Evolutionary conservation across 1,140 invertebrate genomes (phyloP), one percentile per base, ranked within the genome.

Genomic region (Aphelinus certus): DNA sequence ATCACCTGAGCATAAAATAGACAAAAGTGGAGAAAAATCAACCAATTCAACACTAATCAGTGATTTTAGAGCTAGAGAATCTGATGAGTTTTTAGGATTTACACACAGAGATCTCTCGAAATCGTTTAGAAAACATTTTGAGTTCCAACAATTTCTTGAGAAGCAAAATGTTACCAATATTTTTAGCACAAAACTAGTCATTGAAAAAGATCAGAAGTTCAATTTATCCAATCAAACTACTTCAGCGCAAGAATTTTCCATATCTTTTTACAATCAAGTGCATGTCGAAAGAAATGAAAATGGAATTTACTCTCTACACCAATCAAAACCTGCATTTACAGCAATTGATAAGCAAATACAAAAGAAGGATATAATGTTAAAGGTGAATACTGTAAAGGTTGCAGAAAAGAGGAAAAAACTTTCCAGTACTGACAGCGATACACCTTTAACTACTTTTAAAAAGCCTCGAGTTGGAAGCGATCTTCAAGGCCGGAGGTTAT

Each of bases 401-500:
- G 56, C 60, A 1, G 72, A 60, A 46, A 75, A 75, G 48, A 53
- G 75, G 48, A 76, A 68, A 45, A 26, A 26, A 26, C 51, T 71
- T 53, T 3, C 56, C 7, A 81, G 80, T 62, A 73, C 64, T 5
- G 79, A 81, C 7, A 76, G 58, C 51, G 76, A 83, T 7, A 82
- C 80, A 3, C 79, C 82, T 7, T 56, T 77, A 3, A 76, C 51
- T 49, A 79, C 64, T 46, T 69, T 76, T n/a, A 87, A 86, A 46
- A 85, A 83, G 66, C 70, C 77, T 48, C 78, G 81, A 56, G 51
- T 76, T 10, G 73, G 64, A 57, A 51, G 61, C 3, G 82, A 86
- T 62, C 56, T 83, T 7, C 80, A 79, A 58, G 77, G 43, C 4
- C 57, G 81, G 45, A 83, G 80, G 78, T 63, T 83, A 5, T 83